These are phyloP conservation scores for Nasua narica DNA, from an alignment of 2,797 vertebrate species.

Conservation along the genomic window DNA sequence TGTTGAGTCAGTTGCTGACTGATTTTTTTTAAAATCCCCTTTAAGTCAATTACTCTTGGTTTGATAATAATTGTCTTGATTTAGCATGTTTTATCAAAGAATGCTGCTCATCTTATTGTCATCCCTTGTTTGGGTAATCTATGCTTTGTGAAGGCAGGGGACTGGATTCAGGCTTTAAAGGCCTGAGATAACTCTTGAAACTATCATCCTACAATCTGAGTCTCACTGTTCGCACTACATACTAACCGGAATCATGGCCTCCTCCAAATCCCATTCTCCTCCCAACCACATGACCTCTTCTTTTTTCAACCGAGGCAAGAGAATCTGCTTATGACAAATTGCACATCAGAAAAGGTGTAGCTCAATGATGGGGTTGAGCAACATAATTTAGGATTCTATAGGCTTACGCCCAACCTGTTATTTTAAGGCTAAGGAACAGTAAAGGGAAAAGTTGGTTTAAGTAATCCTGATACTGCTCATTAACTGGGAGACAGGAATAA, in stretches of 20 bases:
- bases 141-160: not conserved
- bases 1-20: not conserved
- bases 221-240: not conserved
- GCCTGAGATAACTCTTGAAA: not conserved
- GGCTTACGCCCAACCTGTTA: constrained; percentile 53
- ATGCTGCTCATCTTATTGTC: not conserved
- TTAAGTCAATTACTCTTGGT: not conserved
- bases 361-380: not conserved
- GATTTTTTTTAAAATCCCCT: not conserved
- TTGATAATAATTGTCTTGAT: not conserved
- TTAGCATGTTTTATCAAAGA: fast-evolving
- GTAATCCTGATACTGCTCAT: constrained; percentile 70
- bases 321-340: constrained; percentile 36
- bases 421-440: constrained; percentile 65
- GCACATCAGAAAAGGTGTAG: not conserved
- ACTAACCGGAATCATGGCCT: not conserved
- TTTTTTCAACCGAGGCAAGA: not conserved
- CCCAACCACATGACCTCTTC: not conserved
- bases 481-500: constrained; percentile 69
- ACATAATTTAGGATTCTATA: not conserved
- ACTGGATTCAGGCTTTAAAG: not conserved
- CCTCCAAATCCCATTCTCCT: not conserved
- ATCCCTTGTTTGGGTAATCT: not conserved
- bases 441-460: constrained; percentile 74
- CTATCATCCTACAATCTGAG: not conserved